Percentiles rank a stretch among this genome's conserved stretches.
Conservation (phyloP, 2,797 vertebrate genomes). For the Poliocrania exsul region DNA sequence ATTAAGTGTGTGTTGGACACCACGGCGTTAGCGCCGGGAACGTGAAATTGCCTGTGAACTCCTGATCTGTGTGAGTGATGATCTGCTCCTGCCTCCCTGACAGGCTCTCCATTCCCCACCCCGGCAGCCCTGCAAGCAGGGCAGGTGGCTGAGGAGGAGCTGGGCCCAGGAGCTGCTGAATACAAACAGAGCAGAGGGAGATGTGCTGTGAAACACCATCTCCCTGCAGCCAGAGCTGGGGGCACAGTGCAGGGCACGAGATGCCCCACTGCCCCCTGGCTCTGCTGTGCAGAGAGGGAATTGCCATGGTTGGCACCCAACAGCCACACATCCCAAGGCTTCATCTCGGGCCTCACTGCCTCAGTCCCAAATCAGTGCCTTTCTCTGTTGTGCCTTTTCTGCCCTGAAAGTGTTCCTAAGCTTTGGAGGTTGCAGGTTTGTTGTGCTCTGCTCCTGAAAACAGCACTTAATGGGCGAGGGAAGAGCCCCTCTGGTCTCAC, state of each 20-base stretch:
- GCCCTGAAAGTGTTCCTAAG: background rate
- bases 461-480: accelerated
- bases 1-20: slow-evolving; percentile 31
- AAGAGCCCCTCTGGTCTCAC: background rate
- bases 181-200: background rate
- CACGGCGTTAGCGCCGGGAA: background rate
- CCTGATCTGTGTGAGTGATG: slow-evolving; percentile 58
- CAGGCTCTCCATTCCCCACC: slow-evolving; percentile 54
- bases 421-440: background rate
- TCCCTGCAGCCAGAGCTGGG: background rate
- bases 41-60: slow-evolving; percentile 33
- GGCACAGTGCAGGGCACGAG: background rate
- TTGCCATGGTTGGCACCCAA: no score
- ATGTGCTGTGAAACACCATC: background rate
- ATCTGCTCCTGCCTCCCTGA: slow-evolving; percentile 19
- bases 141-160: slow-evolving; percentile 64
- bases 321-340: background rate
- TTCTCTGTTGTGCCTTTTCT: background rate
- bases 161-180: background rate
- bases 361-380: background rate
- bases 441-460: background rate
- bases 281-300: accelerated
- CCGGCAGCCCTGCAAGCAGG: slow-evolving; percentile 1
- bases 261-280: background rate
- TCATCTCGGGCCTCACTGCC: background rate